A percentile compares a stretch with the other conserved stretches of the same genome.
Conservation (phyloP, 2,113 vertebrate species). For the Ascaphus truei region DNA sequence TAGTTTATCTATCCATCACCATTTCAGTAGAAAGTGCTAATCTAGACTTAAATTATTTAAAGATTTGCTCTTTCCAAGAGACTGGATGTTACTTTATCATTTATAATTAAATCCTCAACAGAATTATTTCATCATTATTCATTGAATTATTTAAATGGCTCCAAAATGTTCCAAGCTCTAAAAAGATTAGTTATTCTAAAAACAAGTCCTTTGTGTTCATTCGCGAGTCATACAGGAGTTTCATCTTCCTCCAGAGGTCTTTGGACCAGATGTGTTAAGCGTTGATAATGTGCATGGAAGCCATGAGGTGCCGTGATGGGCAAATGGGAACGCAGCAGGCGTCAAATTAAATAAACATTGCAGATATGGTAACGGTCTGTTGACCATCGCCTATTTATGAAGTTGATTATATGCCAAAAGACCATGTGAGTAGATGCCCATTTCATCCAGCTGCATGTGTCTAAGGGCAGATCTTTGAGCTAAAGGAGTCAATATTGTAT, state of each 20-base stretch:
- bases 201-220: neutral
- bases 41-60: slow-evolving; percentile 21
- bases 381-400: too few relatives aligned
- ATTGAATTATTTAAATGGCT: slow-evolving; percentile 24
- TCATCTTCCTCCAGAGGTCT: neutral
- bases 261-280: neutral
- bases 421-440: too few relatives aligned
- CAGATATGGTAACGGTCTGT: too few relatives aligned
- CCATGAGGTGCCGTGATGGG: neutral
- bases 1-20: neutral
- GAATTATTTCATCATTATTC: slow-evolving; percentile 14
- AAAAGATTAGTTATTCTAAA: neutral
- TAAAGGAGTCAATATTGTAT: too few relatives aligned
- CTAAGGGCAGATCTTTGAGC: too few relatives aligned
- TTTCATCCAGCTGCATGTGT: too few relatives aligned
- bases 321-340: neutral
- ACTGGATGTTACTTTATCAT: slow-evolving; percentile 6
- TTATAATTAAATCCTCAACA: slow-evolving; percentile 5
- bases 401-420: too few relatives aligned
- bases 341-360: neutral
- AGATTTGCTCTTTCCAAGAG: slow-evolving; percentile 1
- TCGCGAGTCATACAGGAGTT: neutral
- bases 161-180: neutral
- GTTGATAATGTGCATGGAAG: neutral
- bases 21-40: neutral